Evolutionary conservation across 1,140 invertebrate species (phyloP).

Genomic region (Drosophila obscura): DNA sequence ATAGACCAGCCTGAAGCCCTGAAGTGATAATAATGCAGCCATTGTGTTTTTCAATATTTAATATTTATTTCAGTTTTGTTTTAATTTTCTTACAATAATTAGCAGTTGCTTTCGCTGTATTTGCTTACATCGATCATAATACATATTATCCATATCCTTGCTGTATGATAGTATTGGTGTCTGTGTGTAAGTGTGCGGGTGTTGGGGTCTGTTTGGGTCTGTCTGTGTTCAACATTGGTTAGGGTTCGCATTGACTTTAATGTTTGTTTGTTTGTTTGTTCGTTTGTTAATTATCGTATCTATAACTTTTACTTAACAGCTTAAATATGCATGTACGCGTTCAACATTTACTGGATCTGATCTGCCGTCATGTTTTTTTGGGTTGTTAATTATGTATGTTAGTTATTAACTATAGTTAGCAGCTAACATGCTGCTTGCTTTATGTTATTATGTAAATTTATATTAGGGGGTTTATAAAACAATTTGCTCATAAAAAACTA

Average conservation of each 20-base stretch:
- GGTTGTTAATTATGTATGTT: slow-evolving; percentile 18
- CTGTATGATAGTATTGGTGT: slow-evolving; percentile 29
- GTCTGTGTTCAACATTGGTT: slow-evolving; percentile 63
- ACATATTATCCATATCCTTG: slow-evolving; percentile 24
- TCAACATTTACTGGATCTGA: slow-evolving; percentile 55
- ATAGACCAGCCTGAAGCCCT: too few relatives aligned
- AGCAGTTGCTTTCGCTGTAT: slow-evolving; percentile 22
- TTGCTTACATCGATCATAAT: slow-evolving; percentile 25
- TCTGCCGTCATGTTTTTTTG: slow-evolving; percentile 1
- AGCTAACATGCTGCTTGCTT: slow-evolving; percentile 49
- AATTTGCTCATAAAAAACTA: slow-evolving; percentile 77
- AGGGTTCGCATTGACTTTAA: slow-evolving; percentile 42
- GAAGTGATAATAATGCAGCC: background rate
- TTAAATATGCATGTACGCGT: slow-evolving; percentile 47
- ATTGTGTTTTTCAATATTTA: slow-evolving; percentile 30
- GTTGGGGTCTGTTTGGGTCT: slow-evolving; percentile 37
- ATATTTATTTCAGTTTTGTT: slow-evolving; percentile 56
- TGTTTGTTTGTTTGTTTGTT: slow-evolving; percentile 15
- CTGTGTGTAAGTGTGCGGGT: slow-evolving; percentile 33
- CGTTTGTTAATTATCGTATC: slow-evolving; percentile 30
- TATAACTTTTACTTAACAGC: slow-evolving; percentile 67
- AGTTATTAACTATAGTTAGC: slow-evolving; percentile 58
- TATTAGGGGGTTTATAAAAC: slow-evolving; percentile 61
- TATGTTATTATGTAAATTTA: slow-evolving; percentile 44
- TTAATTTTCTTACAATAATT: slow-evolving; percentile 43